These are phyloP conservation scores for Leptoclinus maculatus DNA, from an alignment of 2,797 vertebrate species.

Conservation along the genomic window DNA sequence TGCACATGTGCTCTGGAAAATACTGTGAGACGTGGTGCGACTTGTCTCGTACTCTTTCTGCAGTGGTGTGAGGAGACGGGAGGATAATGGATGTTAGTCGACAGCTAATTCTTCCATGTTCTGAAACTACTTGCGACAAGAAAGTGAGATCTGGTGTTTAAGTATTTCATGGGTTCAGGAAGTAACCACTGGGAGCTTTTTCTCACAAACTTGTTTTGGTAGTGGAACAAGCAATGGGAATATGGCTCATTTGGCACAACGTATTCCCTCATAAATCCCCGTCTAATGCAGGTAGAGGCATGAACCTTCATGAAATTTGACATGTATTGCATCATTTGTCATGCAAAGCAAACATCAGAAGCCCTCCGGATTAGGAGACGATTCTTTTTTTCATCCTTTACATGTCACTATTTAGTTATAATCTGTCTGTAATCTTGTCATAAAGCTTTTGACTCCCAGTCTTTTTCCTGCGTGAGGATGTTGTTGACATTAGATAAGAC, in stretches of 20 bases:
- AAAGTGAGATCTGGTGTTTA: slow-evolving; percentile 16
- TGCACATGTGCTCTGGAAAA: slow-evolving; percentile 8
- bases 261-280: slow-evolving; percentile 26
- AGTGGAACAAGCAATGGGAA: slow-evolving; percentile 17
- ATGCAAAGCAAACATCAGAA: not conserved
- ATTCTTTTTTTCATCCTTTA: not conserved
- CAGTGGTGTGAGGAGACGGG: slow-evolving; percentile 21
- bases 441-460: not conserved
- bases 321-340: not conserved
- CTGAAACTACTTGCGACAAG: too few species aligned
- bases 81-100: not conserved
- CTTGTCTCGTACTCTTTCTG: slow-evolving; percentile 47
- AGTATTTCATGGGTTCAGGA: not conserved
- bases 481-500: slow-evolving; percentile 11
- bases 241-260: slow-evolving; percentile 23
- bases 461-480: not conserved
- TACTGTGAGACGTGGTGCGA: slow-evolving; percentile 43
- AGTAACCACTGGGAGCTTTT: not conserved
- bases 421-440: not conserved
- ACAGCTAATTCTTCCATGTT: not conserved
- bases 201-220: not conserved
- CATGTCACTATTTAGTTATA: not conserved
- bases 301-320: slow-evolving; percentile 28
- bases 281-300: slow-evolving; percentile 37
- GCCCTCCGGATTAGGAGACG: not conserved